These are phyloP conservation scores for Larimichthys crocea DNA, from an alignment of 2,113 vertebrate genomes.

Conservation along the genomic window DNA sequence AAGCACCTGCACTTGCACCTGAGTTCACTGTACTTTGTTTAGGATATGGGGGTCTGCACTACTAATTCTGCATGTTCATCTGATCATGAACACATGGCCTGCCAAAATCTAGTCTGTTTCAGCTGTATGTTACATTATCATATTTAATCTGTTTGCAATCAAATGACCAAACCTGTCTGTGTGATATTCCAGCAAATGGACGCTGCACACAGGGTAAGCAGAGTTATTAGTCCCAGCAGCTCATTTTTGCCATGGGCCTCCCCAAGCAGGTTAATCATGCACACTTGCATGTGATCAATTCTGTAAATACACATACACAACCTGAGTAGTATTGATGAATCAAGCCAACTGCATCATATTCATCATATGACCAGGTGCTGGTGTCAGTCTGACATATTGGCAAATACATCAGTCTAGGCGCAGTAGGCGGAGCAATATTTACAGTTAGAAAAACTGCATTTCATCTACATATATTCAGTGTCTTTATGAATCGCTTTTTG, in stretches of 20 bases:
- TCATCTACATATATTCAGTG: slow-evolving; percentile 21
- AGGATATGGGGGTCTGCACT: not conserved
- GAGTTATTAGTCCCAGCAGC: not conserved
- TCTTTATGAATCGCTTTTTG: not conserved
- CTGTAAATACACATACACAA: slow-evolving; percentile 3
- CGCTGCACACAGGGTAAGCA: not conserved
- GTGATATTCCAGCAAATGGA: not conserved
- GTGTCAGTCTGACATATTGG: slow-evolving; percentile 4
- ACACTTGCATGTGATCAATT: slow-evolving; percentile 31
- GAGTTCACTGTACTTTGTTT: not conserved
- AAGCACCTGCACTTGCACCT: too few relatives aligned
- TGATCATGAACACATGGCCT: not conserved
- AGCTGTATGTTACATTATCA: not conserved
- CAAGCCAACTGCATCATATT: slow-evolving; percentile 27
- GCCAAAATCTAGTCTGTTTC: not conserved
- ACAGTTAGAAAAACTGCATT: slow-evolving; percentile 13
- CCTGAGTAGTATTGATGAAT: slow-evolving; percentile 24
- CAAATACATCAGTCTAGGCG: slow-evolving; percentile 18
- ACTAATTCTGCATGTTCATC: not conserved
- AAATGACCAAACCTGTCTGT: not conserved
- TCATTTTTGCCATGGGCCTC: not conserved
- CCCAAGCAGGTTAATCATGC: slow-evolving; percentile 11
- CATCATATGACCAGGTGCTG: slow-evolving; percentile 21
- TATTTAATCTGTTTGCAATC: not conserved
- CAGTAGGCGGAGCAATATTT: slow-evolving; percentile 9